Conservation (phyloP, 1,140 invertebrate genomes). For the Antheraea pernyi region DNA sequence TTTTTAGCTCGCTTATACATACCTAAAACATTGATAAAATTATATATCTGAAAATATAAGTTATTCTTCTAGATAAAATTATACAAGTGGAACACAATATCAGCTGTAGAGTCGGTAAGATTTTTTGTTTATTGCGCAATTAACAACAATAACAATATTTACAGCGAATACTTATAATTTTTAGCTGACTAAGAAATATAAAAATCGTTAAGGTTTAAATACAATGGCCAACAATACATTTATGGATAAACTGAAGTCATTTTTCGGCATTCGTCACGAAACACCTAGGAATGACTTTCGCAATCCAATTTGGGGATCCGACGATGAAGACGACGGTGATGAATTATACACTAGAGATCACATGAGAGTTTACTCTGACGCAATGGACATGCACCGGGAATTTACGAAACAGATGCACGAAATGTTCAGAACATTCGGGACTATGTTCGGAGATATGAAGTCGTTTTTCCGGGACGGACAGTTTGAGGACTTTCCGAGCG, state of each 20-base stretch:
- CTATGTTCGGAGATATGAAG: slow-evolving; percentile 59
- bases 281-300: slow-evolving; percentile 67
- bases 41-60: too few relatives aligned
- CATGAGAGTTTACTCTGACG: slow-evolving; percentile 43
- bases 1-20: too few relatives aligned
- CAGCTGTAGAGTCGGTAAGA: slow-evolving; percentile 19
- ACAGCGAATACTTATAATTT: slow-evolving; percentile 18
- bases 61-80: background rate
- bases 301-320: slow-evolving; percentile 69
- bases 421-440: slow-evolving; percentile 61
- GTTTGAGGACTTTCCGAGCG: slow-evolving; percentile 28
- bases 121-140: slow-evolving; percentile 70
- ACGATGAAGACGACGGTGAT: slow-evolving; percentile 67
- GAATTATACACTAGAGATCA: slow-evolving; percentile 56
- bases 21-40: too few relatives aligned
- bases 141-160: slow-evolving; percentile 23
- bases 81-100: slow-evolving; percentile 17
- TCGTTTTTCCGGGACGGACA: slow-evolving; percentile 53
- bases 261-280: slow-evolving; percentile 54
- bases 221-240: slow-evolving; percentile 47
- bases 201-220: slow-evolving; percentile 29
- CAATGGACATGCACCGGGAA: slow-evolving; percentile 52
- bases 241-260: slow-evolving; percentile 57
- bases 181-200: slow-evolving; percentile 10
- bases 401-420: slow-evolving; percentile 60